phyloP scores from a whole-genome alignment of 2,888 invertebrate species.

The Ypsolopha scabrella region DNA sequence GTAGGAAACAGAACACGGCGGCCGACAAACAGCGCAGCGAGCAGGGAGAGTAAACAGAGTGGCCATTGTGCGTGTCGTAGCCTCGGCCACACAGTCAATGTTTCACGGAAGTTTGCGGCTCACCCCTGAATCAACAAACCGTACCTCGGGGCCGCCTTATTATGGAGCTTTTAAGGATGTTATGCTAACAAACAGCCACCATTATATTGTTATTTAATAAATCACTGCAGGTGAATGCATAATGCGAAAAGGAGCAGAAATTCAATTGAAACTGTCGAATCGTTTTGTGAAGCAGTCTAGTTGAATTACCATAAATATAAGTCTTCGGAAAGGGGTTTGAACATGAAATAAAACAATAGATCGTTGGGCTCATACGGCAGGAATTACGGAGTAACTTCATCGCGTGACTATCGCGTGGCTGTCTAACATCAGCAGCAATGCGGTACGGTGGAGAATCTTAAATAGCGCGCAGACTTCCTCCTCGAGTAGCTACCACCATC shows the following conservation, averaged over 20 bases:
- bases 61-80: constrained; percentile 49
- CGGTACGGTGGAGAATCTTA: constrained; percentile 7
- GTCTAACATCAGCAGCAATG: constrained; percentile 33
- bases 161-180: constrained; percentile 20
- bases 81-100: constrained; percentile 23
- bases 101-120: constrained; percentile 39
- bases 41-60: constrained; percentile 17
- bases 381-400: constrained; percentile 1
- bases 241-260: constrained; percentile 1
- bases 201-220: background rate
- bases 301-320: constrained; percentile 6
- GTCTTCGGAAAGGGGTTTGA: constrained; percentile 14
- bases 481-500: background rate
- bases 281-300: background rate
- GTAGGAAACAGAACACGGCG: constrained; percentile 10
- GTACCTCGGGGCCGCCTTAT: constrained; percentile 27
- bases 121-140: constrained; percentile 41
- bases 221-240: constrained; percentile 6
- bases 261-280: background rate
- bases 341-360: constrained; percentile 25
- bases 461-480: constrained; percentile 5
- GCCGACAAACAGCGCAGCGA: constrained; percentile 23
- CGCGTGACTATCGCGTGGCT: constrained; percentile 56
- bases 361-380: constrained; percentile 20
- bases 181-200: constrained; percentile 10